These are phyloP conservation scores for Eptatretus atami DNA, from an alignment of 2,797 vertebrate genomes.

Conservation along the genomic window DNA sequence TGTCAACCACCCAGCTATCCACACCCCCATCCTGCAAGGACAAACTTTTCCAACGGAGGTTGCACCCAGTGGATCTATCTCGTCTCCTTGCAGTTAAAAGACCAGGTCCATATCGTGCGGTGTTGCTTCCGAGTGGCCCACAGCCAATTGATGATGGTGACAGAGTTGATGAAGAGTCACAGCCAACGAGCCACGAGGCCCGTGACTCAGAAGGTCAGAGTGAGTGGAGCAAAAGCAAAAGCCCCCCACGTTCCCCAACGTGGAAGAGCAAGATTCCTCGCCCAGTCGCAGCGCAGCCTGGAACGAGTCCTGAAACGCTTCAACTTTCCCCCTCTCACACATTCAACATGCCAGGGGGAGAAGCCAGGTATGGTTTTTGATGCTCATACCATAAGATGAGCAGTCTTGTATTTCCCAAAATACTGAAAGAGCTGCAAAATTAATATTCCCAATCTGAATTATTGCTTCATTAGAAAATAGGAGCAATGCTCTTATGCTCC, in stretches of 20 bases:
- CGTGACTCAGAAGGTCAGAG: background rate
- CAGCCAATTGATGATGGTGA: background rate
- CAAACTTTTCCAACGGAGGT: constrained; percentile 1
- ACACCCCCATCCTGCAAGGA: background rate
- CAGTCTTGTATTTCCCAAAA: too few relatives aligned
- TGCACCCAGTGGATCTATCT: constrained; percentile 4
- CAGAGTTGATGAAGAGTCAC: background rate
- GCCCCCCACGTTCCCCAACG: constrained; percentile 1
- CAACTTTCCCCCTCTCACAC: constrained; percentile 4
- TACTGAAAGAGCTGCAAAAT: too few relatives aligned
- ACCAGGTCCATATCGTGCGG: background rate
- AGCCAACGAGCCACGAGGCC: background rate
- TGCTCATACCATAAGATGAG: background rate
- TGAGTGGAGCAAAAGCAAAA: background rate
- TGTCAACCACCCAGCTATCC: background rate
- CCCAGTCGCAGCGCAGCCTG: background rate
- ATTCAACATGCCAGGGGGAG: background rate
- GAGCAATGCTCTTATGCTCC: too few relatives aligned
- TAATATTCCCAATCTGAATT: too few relatives aligned
- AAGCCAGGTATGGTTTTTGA: constrained; percentile 1
- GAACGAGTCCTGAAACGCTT: constrained; percentile 1
- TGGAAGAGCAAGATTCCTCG: constrained; percentile 5
- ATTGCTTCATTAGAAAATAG: too few relatives aligned
- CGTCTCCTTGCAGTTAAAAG: background rate
- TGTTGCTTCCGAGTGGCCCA: constrained; percentile 2